Conservation (phyloP, 92 coral and sea anemone genomes). For the Hydrozoanthus gracilis region DNA sequence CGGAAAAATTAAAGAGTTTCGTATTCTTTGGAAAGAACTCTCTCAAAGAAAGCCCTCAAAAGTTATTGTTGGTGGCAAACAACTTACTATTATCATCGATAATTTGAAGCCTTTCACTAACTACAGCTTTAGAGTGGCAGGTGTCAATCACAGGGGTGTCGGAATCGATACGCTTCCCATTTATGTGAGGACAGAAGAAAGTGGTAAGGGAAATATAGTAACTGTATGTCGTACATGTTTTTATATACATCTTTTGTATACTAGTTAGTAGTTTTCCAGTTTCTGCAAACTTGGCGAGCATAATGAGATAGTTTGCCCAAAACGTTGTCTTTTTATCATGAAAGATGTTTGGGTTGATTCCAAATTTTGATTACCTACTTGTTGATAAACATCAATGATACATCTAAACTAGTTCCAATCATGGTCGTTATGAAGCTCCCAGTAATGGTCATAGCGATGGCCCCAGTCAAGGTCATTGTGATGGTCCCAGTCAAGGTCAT, state of each 20-base stretch:
- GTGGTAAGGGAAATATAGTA: slow-evolving; percentile 64
- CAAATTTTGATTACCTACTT: no score
- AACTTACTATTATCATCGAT: slow-evolving; percentile 37
- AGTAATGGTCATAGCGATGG: not conserved
- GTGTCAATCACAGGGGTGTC: slow-evolving; percentile 77
- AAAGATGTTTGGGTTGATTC: no score
- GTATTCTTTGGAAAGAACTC: slow-evolving; percentile 58
- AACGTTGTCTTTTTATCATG: no score
- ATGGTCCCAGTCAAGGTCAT: not conserved
- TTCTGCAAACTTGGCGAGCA: no score
- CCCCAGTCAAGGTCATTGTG: not conserved
- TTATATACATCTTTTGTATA: not conserved
- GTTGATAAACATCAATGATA: no score
- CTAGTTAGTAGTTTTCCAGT: not conserved
- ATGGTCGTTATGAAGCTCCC: no score
- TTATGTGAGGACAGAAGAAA: slow-evolving; percentile 76
- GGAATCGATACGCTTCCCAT: slow-evolving; percentile 82
- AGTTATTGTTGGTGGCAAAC: slow-evolving; percentile 37
- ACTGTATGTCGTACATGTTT: not conserved
- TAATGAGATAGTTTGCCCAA: no score
- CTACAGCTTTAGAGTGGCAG: slow-evolving; percentile 82
- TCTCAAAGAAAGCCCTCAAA: slow-evolving; percentile 10
- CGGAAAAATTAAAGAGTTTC: slow-evolving; percentile 72
- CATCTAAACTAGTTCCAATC: no score
- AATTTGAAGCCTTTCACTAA: slow-evolving; percentile 70